These are phyloP conservation scores for Natator depressus DNA, from an alignment of 2,113 vertebrate species.

Conservation along the genomic window DNA sequence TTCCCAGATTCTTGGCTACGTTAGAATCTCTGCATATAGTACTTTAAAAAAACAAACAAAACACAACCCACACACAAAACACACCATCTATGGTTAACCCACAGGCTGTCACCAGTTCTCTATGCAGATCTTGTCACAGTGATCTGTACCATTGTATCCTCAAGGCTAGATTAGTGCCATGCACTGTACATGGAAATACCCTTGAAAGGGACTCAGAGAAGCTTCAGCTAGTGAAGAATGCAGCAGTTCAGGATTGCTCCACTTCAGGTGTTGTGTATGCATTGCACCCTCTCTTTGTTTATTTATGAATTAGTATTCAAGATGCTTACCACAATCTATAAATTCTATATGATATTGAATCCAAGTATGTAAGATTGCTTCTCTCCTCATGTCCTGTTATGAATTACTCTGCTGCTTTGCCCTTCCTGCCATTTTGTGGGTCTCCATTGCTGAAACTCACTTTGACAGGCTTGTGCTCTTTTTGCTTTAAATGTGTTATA, in stretches of 20 bases:
- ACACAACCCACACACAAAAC: no score
- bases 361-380: neutral
- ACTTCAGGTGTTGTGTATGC: neutral
- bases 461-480: neutral
- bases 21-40: neutral
- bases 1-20: neutral
- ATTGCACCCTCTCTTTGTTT: neutral
- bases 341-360: neutral
- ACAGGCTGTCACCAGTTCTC: rapidly evolving
- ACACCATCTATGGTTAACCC: neutral
- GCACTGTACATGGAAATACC: neutral
- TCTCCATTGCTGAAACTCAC: neutral
- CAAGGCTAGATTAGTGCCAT: neutral
- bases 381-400: neutral
- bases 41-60: neutral
- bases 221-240: neutral
- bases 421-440: neutral
- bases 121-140: neutral
- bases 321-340: neutral
- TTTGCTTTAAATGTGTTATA: neutral
- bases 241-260: neutral
- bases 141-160: neutral
- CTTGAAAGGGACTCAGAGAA: neutral
- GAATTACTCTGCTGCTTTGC: neutral
- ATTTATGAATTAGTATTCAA: neutral